Evolutionary conservation across 2,113 vertebrate genomes (phyloP), one percentile per base, ranked within the genome.

Genomic region (Monopterus albus): DNA sequence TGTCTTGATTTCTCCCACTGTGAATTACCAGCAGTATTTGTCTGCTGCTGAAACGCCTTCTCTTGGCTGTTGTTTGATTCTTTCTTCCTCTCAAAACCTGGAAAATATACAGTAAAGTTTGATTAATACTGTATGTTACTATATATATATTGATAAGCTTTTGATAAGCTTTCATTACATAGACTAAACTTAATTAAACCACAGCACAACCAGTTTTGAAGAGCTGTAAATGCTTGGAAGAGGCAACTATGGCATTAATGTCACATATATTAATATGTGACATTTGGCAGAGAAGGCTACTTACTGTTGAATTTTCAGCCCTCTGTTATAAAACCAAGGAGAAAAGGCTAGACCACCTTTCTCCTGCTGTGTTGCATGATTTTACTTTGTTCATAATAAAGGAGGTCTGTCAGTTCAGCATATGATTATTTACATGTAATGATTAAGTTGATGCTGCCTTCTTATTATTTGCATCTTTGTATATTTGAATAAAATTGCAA

Each of bases 1-100:
- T 40, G 69, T 61, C 70, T 75, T 60, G 60, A 60, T 76, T 74
- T 63, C 29, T 29, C 58, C 21, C 45, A 38, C 50, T 59, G 39
- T 63, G 52, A 66, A 35, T 71, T 53, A 38, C 49, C 52, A 46
- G 38, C 56, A 39, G 61, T 14, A 28, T 57, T 52, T 3, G 10
- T 7, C 59, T 28, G 23, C 3, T 35, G 33, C 21, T 51, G 20
- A 67, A 45, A 45, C 38, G 1, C 20, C 23, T 56, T 57, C 43
- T 56, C 15, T 7, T 25, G 2, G 17, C 15, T 55, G 26, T 26
- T 58, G n/a, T 55, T 51, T 31, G 17, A 49, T 20, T 76, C 13
- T 8, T 56, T 20, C 13, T 13, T 46, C 25, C 1, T 31, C 18
- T 52, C 9, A 63, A 42, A 62, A 55, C 38, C 49, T 42, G 2